A percentile compares a stretch with the other conserved stretches of the same genome.
phyloP scores from a whole-genome alignment of 1,140 invertebrate genomes.

The Oppia nitens region DNA sequence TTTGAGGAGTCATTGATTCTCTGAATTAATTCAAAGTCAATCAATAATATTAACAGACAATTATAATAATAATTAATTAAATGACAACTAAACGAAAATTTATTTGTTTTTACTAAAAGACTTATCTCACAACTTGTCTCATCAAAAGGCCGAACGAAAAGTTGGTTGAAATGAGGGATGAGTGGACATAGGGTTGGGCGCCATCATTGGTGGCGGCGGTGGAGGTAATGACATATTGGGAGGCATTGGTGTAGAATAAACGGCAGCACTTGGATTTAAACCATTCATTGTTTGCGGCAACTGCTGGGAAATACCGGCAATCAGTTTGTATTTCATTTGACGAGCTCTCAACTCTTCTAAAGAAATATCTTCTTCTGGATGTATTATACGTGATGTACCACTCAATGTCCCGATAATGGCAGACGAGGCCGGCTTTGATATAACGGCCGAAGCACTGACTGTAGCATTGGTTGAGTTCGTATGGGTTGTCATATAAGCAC shows the following conservation, averaged over 20 bases:
- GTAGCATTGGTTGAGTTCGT: background rate
- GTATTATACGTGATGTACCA: slow-evolving; percentile 74
- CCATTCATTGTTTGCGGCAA: background rate
- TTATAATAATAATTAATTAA: background rate
- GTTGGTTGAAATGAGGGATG: slow-evolving; percentile 4
- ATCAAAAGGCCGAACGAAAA: slow-evolving; percentile 4
- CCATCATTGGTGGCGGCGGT: background rate
- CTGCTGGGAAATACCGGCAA: background rate
- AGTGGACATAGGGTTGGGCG: background rate
- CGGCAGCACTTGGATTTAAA: background rate
- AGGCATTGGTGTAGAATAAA: background rate
- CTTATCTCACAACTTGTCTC: background rate
- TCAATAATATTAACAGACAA: background rate
- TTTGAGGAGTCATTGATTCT: background rate
- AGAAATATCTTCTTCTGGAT: slow-evolving; percentile 83
- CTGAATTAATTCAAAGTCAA: background rate
- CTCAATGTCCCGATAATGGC: slow-evolving; percentile 57
- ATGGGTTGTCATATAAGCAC: background rate
- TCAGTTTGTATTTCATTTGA: slow-evolving; percentile 47
- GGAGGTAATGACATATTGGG: background rate
- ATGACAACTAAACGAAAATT: background rate
- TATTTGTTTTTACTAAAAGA: background rate
- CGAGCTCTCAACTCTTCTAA: slow-evolving; percentile 65
- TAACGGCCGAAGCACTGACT: background rate
- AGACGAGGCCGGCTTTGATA: slow-evolving; percentile 28